Evolutionary conservation across 2,797 vertebrate species (phyloP), one percentile per base, ranked within the genome.

Genomic region (Setipinna tenuifilis): DNA sequence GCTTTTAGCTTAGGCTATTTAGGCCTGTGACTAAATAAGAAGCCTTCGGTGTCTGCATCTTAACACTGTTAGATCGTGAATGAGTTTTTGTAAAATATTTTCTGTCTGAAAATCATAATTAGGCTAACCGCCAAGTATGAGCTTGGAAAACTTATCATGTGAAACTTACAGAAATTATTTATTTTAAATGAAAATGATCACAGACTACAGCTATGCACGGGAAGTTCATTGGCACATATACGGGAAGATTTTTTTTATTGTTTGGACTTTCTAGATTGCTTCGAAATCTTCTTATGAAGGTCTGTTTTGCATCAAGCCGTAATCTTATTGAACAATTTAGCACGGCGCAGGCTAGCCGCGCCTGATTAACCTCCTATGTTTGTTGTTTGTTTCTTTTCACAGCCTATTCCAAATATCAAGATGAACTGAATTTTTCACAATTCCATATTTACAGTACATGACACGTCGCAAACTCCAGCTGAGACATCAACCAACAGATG

Each of bases 241-340:
- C 7, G n/a, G 41, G 50, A 35, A 5, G 75, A 14, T 19, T 57
- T 62, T 44, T 41, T 41, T 41, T 41, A 2, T 83, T 28, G 59
- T 86, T 82, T 86, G 61, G 80, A 88, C 82, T 83, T 83, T 58
- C 21, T 68, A 54, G 58, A 84, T 57, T 86, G 65, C 84, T 84
- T 88, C 81, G 61, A 80, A 88, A 84, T 81, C 82, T 44, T 28
- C 86, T 88, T 82, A 16, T 41, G 17, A 41, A 57, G 57, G 80
- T 83, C 78, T 59, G 16, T 2, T 10, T 46, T 19, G 31, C 59
- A 46, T 41, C 41, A 54, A 28, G 81, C 68, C 25, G 46, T 84
- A 88, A 86, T 88, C 87, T 84, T 81, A 23, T 62, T 82, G 28
- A 65, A 48, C 54, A 85, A 84, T 71, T 71, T 71, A 31, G 31